phyloP scores from a whole-genome alignment of 2,888 invertebrate genomes.

The Synanthedon tipuliformis region DNA sequence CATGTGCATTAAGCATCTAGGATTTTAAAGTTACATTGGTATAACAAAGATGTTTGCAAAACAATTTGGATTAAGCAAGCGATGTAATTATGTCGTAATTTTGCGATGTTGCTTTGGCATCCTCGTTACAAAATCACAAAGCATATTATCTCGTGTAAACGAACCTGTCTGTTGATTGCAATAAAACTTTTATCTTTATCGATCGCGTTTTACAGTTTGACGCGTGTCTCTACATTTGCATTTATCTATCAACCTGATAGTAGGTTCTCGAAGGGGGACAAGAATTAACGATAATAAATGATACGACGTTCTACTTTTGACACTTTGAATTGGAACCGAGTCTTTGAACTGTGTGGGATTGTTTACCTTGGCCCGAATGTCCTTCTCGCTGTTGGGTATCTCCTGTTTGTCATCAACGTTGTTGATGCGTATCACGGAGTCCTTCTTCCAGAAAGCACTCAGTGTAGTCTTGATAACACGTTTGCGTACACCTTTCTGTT shows the following conservation, averaged over 20 bases:
- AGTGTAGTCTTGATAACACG: constrained; percentile 73
- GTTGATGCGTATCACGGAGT: constrained; percentile 77
- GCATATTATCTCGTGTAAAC: not conserved
- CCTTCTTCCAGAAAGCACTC: constrained; percentile 76
- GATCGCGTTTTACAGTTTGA: too few relatives aligned
- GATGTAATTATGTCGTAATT: not conserved
- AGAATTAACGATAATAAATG: too few relatives aligned
- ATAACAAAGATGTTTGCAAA: constrained; percentile 11
- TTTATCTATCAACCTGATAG: too few relatives aligned
- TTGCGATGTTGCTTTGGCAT: not conserved
- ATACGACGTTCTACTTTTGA: not conserved
- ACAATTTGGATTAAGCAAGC: constrained; percentile 8
- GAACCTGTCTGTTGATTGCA: not conserved
- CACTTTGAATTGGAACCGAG: constrained; percentile 52
- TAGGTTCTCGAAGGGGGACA: too few relatives aligned
- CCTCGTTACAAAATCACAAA: not conserved
- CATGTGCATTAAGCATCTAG: too few relatives aligned
- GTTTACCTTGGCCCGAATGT: constrained; percentile 75
- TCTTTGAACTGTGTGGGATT: constrained; percentile 12
- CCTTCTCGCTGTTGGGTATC: constrained; percentile 74
- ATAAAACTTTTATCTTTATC: not conserved
- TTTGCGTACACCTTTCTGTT: constrained; percentile 70
- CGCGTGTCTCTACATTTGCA: too few relatives aligned
- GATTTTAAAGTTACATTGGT: not conserved
- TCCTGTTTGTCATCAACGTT: constrained; percentile 80